phyloP scores from a whole-genome alignment of 2,113 vertebrate genomes.

The Salvelinus namaycush region DNA sequence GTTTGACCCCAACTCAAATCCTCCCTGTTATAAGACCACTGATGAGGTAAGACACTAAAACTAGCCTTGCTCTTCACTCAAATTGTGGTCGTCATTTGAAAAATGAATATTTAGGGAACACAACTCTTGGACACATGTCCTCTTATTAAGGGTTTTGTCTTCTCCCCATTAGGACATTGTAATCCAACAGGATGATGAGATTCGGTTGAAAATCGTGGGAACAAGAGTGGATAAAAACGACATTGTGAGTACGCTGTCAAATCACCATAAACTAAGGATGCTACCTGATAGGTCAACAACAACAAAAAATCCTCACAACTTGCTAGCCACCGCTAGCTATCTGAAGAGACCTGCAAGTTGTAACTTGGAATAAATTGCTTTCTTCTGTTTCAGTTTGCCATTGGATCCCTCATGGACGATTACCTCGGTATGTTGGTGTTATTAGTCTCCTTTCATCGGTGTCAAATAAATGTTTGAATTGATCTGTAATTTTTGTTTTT shows the following conservation, averaged over 20 bases:
- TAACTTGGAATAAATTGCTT: neutral
- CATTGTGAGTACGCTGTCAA: conserved; percentile 76
- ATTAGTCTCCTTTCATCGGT: neutral
- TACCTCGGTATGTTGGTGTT: conserved; percentile 83
- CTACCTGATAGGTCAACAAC: neutral
- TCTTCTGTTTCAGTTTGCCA: conserved; percentile 82
- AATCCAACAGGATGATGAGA: conserved; percentile 92
- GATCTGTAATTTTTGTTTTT: neutral
- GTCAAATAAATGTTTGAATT: neutral
- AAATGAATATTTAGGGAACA: neutral
- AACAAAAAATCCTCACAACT: neutral
- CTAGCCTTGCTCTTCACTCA: neutral
- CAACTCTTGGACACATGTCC: neutral
- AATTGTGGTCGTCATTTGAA: neutral
- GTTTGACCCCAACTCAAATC: conserved; percentile 92
- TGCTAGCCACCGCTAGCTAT: neutral
- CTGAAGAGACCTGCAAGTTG: neutral
- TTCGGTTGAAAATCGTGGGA: conserved; percentile 91
- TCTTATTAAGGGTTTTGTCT: neutral
- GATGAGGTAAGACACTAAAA: conserved; percentile 80
- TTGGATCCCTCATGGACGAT: conserved; percentile 92
- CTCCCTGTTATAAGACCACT: conserved; percentile 90
- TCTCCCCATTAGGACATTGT: conserved; percentile 81
- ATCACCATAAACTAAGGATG: neutral
- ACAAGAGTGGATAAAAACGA: conserved; percentile 93